These are phyloP conservation scores for Monochamus saltuarius DNA, from an alignment of 1,140 invertebrate species.

Conservation along the genomic window DNA sequence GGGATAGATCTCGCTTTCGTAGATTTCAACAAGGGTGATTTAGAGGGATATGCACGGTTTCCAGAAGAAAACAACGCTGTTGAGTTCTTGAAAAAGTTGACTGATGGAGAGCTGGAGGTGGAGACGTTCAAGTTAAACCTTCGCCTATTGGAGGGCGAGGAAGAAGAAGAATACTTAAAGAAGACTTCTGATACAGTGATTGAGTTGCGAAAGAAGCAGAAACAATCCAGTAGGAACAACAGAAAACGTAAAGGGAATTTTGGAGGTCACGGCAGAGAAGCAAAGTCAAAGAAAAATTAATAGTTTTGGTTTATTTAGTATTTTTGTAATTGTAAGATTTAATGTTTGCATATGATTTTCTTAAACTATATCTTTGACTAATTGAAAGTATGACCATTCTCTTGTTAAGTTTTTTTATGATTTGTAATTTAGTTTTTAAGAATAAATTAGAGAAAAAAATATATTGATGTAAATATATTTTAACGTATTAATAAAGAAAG, in stretches of 20 bases:
- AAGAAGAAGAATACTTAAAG: conserved; percentile 66
- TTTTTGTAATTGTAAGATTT: too few relatives aligned
- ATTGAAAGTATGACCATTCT: too few relatives aligned
- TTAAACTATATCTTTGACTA: too few relatives aligned
- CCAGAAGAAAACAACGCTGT: conserved; percentile 69
- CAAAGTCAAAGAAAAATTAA: conserved; percentile 32
- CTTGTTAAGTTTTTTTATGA: too few relatives aligned
- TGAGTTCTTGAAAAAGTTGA: conserved; percentile 63
- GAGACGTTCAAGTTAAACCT: conserved; percentile 57
- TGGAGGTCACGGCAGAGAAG: conserved; percentile 32
- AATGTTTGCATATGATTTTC: too few relatives aligned
- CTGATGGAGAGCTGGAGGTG: conserved; percentile 60
- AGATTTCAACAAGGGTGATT: conserved; percentile 72
- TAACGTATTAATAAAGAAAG: too few relatives aligned
- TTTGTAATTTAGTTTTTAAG: too few relatives aligned
- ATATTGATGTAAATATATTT: too few relatives aligned
- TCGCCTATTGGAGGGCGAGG: conserved; percentile 65
- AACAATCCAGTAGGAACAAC: conserved; percentile 41
- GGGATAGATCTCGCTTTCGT: conserved; percentile 69
- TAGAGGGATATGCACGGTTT: conserved; percentile 70
- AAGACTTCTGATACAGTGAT: conserved; percentile 64
- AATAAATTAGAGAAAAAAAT: too few relatives aligned
- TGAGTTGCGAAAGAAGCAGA: conserved; percentile 56
- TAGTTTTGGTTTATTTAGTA: conserved; percentile 18
- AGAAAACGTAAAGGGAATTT: conserved; percentile 50